These are phyloP conservation scores for Gortyna flavago DNA, from an alignment of 2,888 invertebrate genomes.

Conservation along the genomic window DNA sequence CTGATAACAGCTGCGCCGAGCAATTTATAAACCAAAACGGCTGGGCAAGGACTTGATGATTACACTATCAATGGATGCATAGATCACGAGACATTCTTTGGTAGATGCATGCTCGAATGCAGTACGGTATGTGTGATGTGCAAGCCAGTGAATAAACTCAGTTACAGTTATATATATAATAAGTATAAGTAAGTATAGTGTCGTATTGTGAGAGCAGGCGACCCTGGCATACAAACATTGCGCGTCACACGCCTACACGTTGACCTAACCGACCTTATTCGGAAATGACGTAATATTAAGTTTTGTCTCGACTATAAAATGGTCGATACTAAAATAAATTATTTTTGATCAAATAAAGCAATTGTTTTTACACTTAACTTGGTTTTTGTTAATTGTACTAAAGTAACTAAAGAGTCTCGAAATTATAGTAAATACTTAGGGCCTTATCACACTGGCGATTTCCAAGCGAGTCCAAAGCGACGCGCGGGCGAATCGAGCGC, in stretches of 20 bases:
- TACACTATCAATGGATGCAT: constrained; percentile 17
- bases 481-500: too few species aligned
- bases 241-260: constrained; percentile 76
- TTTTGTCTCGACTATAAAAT: constrained; percentile 23
- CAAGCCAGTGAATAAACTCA: constrained; percentile 2
- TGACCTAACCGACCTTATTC: constrained; percentile 79
- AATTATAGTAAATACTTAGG: too few species aligned
- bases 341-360: not conserved
- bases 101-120: not conserved
- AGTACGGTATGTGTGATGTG: constrained; percentile 1
- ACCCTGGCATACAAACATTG: constrained; percentile 81
- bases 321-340: not conserved
- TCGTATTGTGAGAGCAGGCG: constrained; percentile 72
- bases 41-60: not conserved
- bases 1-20: constrained; percentile 30
- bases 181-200: constrained; percentile 43
- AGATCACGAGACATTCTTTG: constrained; percentile 20
- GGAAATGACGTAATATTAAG: constrained; percentile 69
- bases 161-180: constrained; percentile 4
- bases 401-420: too few species aligned
- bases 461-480: too few species aligned
- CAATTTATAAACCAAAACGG: not conserved
- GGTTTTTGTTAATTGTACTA: too few species aligned
- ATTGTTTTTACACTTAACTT: too few species aligned
- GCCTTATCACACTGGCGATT: too few species aligned